A percentile compares a stretch with the other conserved stretches of the same genome.
Evolutionary conservation across 2,797 vertebrate species (phyloP).

Genomic region (Acrossocheilus fasciatus): DNA sequence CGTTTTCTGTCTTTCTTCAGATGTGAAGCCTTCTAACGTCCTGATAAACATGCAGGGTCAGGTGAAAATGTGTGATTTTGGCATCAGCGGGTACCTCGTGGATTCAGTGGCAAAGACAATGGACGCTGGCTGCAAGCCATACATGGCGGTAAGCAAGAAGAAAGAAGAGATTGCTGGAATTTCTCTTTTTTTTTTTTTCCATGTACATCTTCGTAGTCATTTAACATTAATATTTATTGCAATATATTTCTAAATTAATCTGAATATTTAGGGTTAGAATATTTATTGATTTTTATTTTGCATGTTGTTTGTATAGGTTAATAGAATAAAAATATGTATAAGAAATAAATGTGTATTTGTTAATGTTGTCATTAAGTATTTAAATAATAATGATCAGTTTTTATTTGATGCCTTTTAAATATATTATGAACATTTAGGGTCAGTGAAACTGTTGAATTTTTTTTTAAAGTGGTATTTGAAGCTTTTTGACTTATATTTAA

Average conservation of each 20-base stretch:
- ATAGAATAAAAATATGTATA: neutral
- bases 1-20: slow-evolving; percentile 67
- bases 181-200: neutral
- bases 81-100: slow-evolving; percentile 96
- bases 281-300: neutral
- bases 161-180: neutral
- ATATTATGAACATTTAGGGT: neutral
- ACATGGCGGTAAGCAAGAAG: slow-evolving; percentile 91
- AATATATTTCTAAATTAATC: neutral
- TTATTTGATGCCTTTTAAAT: neutral
- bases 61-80: slow-evolving; percentile 99
- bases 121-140: slow-evolving; percentile 96
- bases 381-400: neutral
- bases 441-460: too few relatives aligned
- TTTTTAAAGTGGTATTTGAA: too few relatives aligned
- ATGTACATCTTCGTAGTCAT: neutral
- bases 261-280: neutral
- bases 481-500: too few relatives aligned
- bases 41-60: slow-evolving; percentile 95
- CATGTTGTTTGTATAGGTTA: neutral
- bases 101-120: slow-evolving; percentile 98
- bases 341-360: neutral
- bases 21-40: slow-evolving; percentile 97
- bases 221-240: neutral
- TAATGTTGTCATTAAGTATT: neutral